Evolutionary conservation across 2,113 vertebrate species (phyloP).

Genomic region (Gadus macrocephalus): DNA sequence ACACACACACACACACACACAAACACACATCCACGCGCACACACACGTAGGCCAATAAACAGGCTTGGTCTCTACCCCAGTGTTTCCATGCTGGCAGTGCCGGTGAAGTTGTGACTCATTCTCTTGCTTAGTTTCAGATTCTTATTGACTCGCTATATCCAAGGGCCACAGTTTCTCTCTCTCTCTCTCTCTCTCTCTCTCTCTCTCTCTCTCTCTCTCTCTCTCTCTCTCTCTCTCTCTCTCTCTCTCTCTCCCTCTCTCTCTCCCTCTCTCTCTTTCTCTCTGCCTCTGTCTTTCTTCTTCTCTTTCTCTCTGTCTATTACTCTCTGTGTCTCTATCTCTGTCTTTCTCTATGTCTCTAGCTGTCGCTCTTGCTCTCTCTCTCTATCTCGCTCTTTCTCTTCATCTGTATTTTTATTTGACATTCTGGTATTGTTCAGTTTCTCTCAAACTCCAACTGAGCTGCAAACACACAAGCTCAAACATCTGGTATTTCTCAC

Average conservation of each 20-base stretch:
- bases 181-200: conserved; percentile 19
- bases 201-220: conserved; percentile 10
- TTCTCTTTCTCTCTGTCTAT: conserved; percentile 3
- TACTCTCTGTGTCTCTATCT: too few relatives aligned
- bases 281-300: conserved; percentile 2
- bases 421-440: background rate
- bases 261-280: conserved; percentile 3
- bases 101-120: conserved; percentile 62
- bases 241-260: too few relatives aligned
- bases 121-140: conserved; percentile 30
- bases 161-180: conserved; percentile 14
- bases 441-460: background rate
- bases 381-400: background rate
- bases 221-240: background rate
- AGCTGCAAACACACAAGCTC: too few relatives aligned
- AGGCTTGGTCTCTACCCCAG: conserved; percentile 35
- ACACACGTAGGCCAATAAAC: conserved; percentile 21
- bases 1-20: conserved; percentile 11
- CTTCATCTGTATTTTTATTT: background rate
- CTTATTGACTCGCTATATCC: conserved; percentile 16
- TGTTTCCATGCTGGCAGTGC: conserved; percentile 61
- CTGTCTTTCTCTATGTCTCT: too few relatives aligned
- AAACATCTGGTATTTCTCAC: too few relatives aligned
- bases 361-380: conserved; percentile 1
- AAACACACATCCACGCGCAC: conserved; percentile 21